phyloP scores from a whole-genome alignment of 2,113 vertebrate species.

The Pongo abelii region DNA sequence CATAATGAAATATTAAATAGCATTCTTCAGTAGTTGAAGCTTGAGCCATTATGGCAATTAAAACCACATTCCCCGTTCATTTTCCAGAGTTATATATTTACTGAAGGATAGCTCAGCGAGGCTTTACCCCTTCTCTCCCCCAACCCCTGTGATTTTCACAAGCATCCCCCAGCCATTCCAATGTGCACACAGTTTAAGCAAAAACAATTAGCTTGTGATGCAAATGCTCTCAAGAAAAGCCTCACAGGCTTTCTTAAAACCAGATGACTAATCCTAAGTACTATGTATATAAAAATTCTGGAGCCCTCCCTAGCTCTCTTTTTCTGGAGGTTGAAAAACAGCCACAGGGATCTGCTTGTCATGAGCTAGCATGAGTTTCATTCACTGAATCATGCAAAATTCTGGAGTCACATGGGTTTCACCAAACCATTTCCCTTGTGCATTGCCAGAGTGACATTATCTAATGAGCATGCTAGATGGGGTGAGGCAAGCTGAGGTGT shows the following conservation, averaged over 20 bases:
- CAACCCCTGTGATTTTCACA: neutral
- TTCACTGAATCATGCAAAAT: neutral
- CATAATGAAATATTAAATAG: neutral
- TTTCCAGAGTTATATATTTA: neutral
- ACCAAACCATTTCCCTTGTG: neutral
- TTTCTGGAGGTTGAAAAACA: neutral
- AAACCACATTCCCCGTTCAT: neutral
- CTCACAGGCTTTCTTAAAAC: neutral
- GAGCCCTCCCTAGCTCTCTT: neutral
- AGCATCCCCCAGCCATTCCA: neutral
- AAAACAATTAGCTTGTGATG: neutral
- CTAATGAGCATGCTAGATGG: neutral
- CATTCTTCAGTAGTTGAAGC: neutral
- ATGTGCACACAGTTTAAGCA: neutral
- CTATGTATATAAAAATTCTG: neutral
- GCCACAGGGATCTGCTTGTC: neutral
- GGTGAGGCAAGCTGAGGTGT: neutral
- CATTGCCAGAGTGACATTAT: neutral
- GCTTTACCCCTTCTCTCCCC: neutral
- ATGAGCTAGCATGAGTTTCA: neutral
- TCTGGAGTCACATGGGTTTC: neutral
- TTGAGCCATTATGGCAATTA: neutral
- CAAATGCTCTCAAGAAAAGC: neutral
- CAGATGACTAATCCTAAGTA: neutral
- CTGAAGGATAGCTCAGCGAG: neutral